These are phyloP conservation scores for Brachyistius frenatus DNA, from an alignment of 2,113 vertebrate genomes.

Conservation along the genomic window DNA sequence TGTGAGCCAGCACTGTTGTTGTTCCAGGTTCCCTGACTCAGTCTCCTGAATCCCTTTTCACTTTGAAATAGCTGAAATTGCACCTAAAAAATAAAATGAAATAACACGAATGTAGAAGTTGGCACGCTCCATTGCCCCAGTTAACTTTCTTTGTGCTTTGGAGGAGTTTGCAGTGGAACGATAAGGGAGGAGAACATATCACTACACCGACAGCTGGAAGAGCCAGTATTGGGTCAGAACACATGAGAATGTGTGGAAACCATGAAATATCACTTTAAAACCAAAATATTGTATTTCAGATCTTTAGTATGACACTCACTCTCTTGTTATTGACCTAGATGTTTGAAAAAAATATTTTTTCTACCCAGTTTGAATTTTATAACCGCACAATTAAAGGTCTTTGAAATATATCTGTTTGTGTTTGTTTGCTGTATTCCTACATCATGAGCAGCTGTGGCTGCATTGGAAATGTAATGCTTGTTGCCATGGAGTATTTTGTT, in stretches of 20 bases:
- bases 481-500: slow-evolving; percentile 9
- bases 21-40: background rate
- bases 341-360: slow-evolving; percentile 65
- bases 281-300: slow-evolving; percentile 12
- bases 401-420: slow-evolving; percentile 43
- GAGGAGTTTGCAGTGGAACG: slow-evolving; percentile 31
- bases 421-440: background rate
- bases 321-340: slow-evolving; percentile 44
- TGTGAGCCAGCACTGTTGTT: slow-evolving; percentile 13
- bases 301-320: slow-evolving; percentile 25
- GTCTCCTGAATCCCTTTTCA: slow-evolving; percentile 8
- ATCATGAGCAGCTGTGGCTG: background rate
- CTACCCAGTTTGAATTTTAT: slow-evolving; percentile 67
- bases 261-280: slow-evolving; percentile 53
- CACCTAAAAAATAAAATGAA: slow-evolving; percentile 10
- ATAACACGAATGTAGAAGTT: slow-evolving; percentile 2
- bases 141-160: slow-evolving; percentile 16
- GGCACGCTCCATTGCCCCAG: slow-evolving; percentile 27
- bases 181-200: slow-evolving; percentile 7
- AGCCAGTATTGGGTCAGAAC: slow-evolving; percentile 39
- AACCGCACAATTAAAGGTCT: slow-evolving; percentile 72
- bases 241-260: slow-evolving; percentile 28
- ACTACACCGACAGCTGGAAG: slow-evolving; percentile 38
- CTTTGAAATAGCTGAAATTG: slow-evolving; percentile 16
- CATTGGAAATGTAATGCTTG: background rate